These are phyloP conservation scores for Cephalopachus bancanus DNA, from an alignment of 2,797 vertebrate species.

Conservation along the genomic window DNA sequence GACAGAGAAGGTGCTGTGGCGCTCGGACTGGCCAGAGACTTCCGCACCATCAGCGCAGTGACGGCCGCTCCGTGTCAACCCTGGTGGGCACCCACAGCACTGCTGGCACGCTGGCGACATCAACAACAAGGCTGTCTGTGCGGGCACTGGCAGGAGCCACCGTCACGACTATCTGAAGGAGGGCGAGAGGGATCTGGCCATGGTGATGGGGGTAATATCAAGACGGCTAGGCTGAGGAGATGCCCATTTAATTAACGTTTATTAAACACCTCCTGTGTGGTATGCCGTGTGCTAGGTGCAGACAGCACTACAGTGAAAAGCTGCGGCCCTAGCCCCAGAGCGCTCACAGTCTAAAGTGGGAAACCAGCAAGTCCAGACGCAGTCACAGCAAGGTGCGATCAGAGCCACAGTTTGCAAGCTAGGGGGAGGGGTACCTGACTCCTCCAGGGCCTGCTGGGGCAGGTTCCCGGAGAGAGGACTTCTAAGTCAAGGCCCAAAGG, in stretches of 20 bases:
- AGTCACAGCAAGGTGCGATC: background rate
- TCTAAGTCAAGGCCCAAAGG: background rate
- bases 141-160: background rate
- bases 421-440: background rate
- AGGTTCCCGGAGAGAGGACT: background rate
- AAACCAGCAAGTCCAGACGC: background rate
- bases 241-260: background rate
- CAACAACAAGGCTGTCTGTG: background rate
- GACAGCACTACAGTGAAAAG: background rate
- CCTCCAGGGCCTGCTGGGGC: background rate
- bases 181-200: background rate
- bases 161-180: background rate
- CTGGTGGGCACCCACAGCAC: accelerated
- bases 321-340: background rate
- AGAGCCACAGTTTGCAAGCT: background rate
- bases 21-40: background rate
- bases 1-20: background rate
- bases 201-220: background rate
- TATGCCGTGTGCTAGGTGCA: background rate
- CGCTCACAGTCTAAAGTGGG: background rate
- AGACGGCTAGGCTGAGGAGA: background rate
- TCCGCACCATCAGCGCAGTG: too few relatives aligned
- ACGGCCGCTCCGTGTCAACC: accelerated
- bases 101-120: background rate
- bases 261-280: background rate